phyloP scores from a whole-genome alignment of 2,888 invertebrate species.

The Tinea trinotella region DNA sequence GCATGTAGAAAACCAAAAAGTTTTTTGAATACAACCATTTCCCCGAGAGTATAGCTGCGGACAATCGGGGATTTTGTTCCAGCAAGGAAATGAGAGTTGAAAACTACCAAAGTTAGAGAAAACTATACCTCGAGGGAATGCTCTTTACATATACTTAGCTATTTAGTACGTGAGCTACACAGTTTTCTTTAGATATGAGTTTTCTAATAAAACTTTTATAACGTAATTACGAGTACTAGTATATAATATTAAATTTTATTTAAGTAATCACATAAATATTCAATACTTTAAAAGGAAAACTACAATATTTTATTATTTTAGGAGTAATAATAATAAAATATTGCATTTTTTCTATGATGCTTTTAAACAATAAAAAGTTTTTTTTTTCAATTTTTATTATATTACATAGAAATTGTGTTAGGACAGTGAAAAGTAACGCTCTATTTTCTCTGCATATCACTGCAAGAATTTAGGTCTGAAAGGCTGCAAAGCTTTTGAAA shows the following conservation, averaged over 20 bases:
- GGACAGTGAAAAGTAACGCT: too few species aligned
- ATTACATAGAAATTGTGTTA: too few species aligned
- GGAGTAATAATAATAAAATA: too few species aligned
- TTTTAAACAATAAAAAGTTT: too few species aligned
- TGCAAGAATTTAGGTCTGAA: too few species aligned
- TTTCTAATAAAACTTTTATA: constrained; percentile 3
- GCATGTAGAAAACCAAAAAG: background rate
- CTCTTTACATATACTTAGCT: constrained; percentile 17
- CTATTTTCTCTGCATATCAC: too few species aligned
- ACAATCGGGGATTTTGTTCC: constrained; percentile 18
- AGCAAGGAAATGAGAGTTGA: constrained; percentile 16
- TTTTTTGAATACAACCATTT: constrained; percentile 16
- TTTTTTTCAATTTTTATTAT: too few species aligned
- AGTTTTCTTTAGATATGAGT: background rate
- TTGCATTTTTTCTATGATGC: too few species aligned
- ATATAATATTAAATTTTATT: background rate
- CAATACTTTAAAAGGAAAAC: background rate
- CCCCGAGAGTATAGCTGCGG: constrained; percentile 10
- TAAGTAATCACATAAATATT: background rate
- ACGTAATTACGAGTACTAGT: background rate
- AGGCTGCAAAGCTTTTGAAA: too few species aligned
- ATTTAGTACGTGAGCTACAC: constrained; percentile 1
- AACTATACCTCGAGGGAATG: constrained; percentile 16
- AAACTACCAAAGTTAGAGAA: constrained; percentile 15
- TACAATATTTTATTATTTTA: background rate